Percentiles rank a stretch among this genome's conserved stretches.
phyloP scores from a whole-genome alignment of 1,140 invertebrate genomes.

The Zeugodacus cucurbitae region DNA sequence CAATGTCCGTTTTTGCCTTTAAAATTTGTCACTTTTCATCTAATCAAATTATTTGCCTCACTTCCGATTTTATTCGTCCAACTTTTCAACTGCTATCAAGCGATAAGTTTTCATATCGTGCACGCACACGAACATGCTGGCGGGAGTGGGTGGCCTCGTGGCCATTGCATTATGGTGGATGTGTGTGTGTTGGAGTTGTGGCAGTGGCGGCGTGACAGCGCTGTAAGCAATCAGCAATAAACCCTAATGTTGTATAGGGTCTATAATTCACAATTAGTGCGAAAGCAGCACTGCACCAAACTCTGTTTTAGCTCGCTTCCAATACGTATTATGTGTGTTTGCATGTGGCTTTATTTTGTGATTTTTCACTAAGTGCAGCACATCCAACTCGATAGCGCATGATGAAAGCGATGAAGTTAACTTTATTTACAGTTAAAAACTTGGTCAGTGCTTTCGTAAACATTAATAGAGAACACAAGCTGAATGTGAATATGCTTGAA shows the following conservation, averaged over 20 bases:
- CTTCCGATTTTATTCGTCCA: neutral
- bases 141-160: neutral
- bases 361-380: neutral
- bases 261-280: conserved; percentile 41
- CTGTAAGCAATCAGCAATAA: conserved; percentile 39
- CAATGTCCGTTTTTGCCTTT: neutral
- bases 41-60: conserved; percentile 16
- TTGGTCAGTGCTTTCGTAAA: neutral
- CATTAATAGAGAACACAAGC: neutral
- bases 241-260: conserved; percentile 26
- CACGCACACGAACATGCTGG: neutral
- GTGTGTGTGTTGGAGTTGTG: neutral
- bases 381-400: neutral
- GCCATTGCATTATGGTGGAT: neutral
- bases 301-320: neutral
- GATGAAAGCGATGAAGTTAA: neutral
- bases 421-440: conserved; percentile 13
- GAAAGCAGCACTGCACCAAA: neutral
- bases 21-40: conserved; percentile 36
- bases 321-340: neutral
- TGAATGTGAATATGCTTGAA: too few species aligned
- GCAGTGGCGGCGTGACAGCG: neutral
- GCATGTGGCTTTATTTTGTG: neutral
- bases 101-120: neutral
- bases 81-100: conserved; percentile 11